Conservation (phyloP, 2,797 vertebrate genomes). For the Eulemur rubriventer region DNA sequence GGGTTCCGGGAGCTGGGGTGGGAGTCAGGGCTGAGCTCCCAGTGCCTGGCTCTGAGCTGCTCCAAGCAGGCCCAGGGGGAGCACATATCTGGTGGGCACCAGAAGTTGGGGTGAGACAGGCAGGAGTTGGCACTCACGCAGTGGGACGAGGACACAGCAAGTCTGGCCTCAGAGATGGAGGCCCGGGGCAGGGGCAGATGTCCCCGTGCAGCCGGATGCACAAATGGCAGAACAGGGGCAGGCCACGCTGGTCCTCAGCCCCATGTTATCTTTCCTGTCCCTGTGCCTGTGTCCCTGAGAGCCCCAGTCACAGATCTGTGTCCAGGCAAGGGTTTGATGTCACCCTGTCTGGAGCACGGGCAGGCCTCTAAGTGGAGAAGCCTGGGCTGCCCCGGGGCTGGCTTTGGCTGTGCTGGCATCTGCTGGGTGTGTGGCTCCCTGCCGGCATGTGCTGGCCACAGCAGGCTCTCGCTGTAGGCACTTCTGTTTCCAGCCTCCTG, state of each 20-base stretch:
- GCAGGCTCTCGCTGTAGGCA: neutral
- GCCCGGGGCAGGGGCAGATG: neutral
- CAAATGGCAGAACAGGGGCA: neutral
- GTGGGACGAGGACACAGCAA: neutral
- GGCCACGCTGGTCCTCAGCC: too few relatives aligned
- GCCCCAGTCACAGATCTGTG: neutral
- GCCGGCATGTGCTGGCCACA: accelerated
- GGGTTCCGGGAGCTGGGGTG: neutral
- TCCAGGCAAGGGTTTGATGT: neutral
- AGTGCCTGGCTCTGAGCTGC: neutral
- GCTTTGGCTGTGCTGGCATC: neutral
- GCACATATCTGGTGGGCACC: neutral
- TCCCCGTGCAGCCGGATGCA: too few relatives aligned
- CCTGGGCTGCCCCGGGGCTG: too few relatives aligned
- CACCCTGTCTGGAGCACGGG: neutral
- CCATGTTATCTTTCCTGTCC: neutral
- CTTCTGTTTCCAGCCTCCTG: neutral
- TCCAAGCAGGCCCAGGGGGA: neutral
- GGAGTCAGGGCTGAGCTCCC: too few relatives aligned
- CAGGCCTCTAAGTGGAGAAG: neutral
- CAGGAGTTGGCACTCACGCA: neutral
- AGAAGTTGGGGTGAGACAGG: neutral
- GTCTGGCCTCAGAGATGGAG: neutral
- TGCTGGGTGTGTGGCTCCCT: neutral
- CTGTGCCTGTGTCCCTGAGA: neutral